Evolutionary conservation across 35 echinoderm and acorn worm species (phyloP).

Genomic region (Strongylocentrotus purpuratus): DNA sequence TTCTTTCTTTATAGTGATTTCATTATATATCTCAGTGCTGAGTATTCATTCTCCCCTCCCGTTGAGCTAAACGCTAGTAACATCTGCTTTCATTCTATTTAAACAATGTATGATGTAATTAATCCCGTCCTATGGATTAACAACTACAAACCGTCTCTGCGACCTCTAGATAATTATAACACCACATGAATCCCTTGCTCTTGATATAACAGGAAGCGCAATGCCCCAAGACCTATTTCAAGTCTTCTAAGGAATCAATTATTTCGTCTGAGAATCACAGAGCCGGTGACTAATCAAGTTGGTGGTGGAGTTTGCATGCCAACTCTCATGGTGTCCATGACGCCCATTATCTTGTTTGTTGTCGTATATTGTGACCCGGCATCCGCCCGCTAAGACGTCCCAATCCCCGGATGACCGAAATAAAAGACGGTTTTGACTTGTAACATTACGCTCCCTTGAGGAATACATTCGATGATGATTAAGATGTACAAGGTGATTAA

Average conservation of each 20-base stretch:
- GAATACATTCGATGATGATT: slow-evolving; percentile 5
- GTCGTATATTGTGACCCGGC: background rate
- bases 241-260: background rate
- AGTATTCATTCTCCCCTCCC: no score
- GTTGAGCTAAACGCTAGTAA: no score
- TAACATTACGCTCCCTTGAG: slow-evolving; percentile 1
- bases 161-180: background rate
- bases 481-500: slow-evolving; percentile 4
- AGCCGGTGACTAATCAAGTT: background rate
- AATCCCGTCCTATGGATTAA: no score
- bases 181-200: background rate
- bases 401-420: background rate
- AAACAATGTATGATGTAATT: no score
- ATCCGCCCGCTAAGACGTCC: background rate
- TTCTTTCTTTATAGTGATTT: no score
- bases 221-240: background rate
- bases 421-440: background rate
- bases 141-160: background rate
- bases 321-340: background rate
- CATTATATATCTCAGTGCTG: no score
- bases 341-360: background rate
- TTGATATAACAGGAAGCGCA: background rate
- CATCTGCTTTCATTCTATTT: no score
- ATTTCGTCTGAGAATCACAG: background rate
- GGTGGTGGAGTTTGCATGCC: background rate